Evolutionary conservation across 2,797 vertebrate species (phyloP), one percentile per base, ranked within the genome.

Genomic region (Siniperca scherzeri): DNA sequence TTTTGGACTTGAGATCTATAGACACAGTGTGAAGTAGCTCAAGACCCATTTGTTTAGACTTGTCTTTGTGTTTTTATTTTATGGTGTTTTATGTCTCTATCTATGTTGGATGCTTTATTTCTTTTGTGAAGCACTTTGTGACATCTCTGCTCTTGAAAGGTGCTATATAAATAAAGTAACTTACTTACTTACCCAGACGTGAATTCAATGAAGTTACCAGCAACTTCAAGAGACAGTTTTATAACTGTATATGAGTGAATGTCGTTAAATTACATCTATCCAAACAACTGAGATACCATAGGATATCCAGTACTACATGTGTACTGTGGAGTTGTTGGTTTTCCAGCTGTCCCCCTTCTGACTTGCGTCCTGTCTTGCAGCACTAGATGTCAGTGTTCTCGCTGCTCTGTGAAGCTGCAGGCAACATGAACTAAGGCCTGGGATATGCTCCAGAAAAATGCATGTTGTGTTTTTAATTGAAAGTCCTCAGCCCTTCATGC

Each of bases 381-480:
- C 94, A 94, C 94, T 96, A 95, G 94, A 93, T 94, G 95, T 95
- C 95, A 95, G 92, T 95, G 90, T 94, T 95, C 86, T 89, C 78
- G 82, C 88, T 92, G 85, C 89, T 82, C 84, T 88, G 90, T 84
- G 25, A 44, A 57, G 74, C 72, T 84, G 69, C 82, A 79, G 69
- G 60, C 81, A 78, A 60, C 57, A 59, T 36, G 57, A 82, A 52
- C 46, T 25, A 25, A 71, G 77, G 53, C 52, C 57, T 64, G 36
- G 65, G 50, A 76, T 40, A 22, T 13, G 14, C 44, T 68, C 48
- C 67, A 82, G 66, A 75, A 48, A 88, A 80, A 83, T 50, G 55
- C 62, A 83, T 70, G 62, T 8, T 55, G 75, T 71, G 80, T 72
- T 71, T 81, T 72, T 9, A 77, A 83, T 88, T 87, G 74, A 80